Evolutionary conservation across 2,888 invertebrate species (phyloP), one percentile per base, ranked within the genome.

Genomic region (Drosophila greeni): DNA sequence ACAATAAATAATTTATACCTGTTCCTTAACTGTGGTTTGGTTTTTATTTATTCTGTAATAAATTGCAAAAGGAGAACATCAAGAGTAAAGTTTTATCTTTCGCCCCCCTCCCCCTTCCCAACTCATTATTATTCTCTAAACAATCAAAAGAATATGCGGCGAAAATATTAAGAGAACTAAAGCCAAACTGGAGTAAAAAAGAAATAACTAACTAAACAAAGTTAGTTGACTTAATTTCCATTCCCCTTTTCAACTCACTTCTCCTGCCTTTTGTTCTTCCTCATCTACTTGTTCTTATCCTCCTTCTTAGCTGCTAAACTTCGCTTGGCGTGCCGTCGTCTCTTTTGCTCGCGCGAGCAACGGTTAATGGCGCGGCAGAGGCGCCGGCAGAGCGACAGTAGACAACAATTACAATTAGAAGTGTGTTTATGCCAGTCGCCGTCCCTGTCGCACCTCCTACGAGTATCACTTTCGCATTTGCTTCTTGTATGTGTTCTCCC

Each of bases 381-480:
- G 20, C 34, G 60, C 54, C 47, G 42, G 64, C 53, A 64, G 62
- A 47, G 42, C 39, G 42, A 34, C 57, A 51, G 60, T 24, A 60
- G 70, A 73, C 71, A 78, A 69, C 77, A 82, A 82, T 80, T 75
- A 73, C 77, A 73, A 69, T 69, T 68, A 69, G 61, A 69, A 67
- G 67, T 82, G 67, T 82, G 73, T 66, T 75, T 73, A 71, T 71
- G 77, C 62, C 64, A 65, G 58, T 51, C 16, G 20, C 42, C 7
- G 14, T 39, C 33, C 12, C 29, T 20, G 14, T 9, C 39, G 34
- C 18, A n/a, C 37, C 60, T 9, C 36, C 29, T 23, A 5, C 26
- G 16, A 54, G 64, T 65, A 53, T 65, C 54, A 62, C 61, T 66
- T 68, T 75, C 70, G 56, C 65, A 55, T 56, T 66, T 42, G 48